These are phyloP conservation scores for Isichthys henryi DNA, from an alignment of 2,113 vertebrate genomes.

Conservation along the genomic window DNA sequence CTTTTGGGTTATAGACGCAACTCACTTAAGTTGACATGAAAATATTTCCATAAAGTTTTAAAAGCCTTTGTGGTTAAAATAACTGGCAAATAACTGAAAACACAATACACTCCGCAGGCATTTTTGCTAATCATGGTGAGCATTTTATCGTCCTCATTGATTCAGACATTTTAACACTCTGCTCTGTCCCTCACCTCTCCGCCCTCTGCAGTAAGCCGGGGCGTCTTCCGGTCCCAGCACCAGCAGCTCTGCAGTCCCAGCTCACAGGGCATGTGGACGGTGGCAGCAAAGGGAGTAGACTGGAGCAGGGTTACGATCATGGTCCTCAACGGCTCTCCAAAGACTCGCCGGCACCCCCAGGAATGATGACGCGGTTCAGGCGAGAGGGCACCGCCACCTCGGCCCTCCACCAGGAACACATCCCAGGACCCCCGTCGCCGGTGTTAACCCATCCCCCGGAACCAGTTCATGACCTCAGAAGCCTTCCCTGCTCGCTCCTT, in stretches of 20 bases:
- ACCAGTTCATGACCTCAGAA: background rate
- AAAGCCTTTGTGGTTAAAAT: background rate
- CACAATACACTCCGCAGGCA: background rate
- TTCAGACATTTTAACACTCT: background rate
- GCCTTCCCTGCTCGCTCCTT: background rate
- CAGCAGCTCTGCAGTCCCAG: slow-evolving; percentile 14
- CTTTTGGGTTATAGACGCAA: background rate
- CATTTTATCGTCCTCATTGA: background rate
- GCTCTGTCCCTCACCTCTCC: slow-evolving; percentile 27
- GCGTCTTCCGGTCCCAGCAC: slow-evolving; percentile 17
- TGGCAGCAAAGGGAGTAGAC: background rate
- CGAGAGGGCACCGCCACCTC: background rate
- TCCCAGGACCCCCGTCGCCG: background rate
- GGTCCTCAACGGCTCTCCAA: slow-evolving; percentile 14
- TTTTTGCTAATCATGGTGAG: background rate
- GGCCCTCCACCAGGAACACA: background rate
- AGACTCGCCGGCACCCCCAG: background rate
- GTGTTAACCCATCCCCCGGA: slow-evolving; percentile 9
- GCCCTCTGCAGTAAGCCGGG: slow-evolving; percentile 13
- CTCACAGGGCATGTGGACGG: slow-evolving; percentile 25
- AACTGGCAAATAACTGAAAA: background rate
- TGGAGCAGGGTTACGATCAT: slow-evolving; percentile 30
- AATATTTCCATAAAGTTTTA: background rate
- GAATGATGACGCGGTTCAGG: background rate
- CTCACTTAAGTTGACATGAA: background rate